These are phyloP conservation scores for Clarias batrachus DNA, from an alignment of 2,113 vertebrate genomes.

Conservation along the genomic window DNA sequence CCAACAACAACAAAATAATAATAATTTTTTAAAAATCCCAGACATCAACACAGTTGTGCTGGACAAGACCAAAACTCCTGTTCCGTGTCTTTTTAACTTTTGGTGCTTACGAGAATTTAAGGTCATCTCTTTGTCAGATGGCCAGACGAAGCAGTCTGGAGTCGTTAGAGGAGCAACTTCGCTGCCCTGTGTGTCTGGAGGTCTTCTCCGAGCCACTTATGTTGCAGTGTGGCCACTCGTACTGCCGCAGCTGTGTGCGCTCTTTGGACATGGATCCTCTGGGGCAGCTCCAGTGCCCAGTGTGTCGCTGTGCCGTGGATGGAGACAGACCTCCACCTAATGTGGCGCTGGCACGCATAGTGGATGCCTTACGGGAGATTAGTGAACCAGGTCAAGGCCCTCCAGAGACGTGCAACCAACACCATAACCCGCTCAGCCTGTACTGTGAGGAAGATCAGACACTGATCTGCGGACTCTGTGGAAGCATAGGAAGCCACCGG, in stretches of 20 bases:
- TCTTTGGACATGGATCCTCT: slow-evolving; percentile 67
- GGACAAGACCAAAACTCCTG: not conserved
- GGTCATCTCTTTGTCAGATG: slow-evolving; percentile 56
- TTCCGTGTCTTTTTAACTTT: not conserved
- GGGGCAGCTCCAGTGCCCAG: slow-evolving; percentile 70
- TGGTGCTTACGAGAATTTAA: not conserved
- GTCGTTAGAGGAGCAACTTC: slow-evolving; percentile 75
- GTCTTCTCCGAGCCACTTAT: slow-evolving; percentile 80
- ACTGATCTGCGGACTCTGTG: slow-evolving; percentile 82
- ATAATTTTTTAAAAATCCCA: no score
- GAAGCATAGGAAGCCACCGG: slow-evolving; percentile 78
- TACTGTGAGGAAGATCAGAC: slow-evolving; percentile 81
- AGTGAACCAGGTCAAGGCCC: slow-evolving; percentile 53
- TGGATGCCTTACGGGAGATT: slow-evolving; percentile 66
- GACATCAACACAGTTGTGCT: not conserved
- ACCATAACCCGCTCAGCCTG: slow-evolving; percentile 81
- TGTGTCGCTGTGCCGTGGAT: slow-evolving; percentile 74
- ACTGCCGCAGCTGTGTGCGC: slow-evolving; percentile 74
- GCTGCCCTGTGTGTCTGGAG: slow-evolving; percentile 81
- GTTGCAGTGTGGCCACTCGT: slow-evolving; percentile 81
- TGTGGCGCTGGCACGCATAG: slow-evolving; percentile 71
- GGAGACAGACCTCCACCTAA: slow-evolving; percentile 73
- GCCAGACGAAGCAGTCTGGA: slow-evolving; percentile 67
- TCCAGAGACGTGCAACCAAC: slow-evolving; percentile 63
- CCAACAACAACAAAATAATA: not conserved